Conservation (phyloP, 2,113 vertebrate genomes). For the Sturnira hondurensis region DNA sequence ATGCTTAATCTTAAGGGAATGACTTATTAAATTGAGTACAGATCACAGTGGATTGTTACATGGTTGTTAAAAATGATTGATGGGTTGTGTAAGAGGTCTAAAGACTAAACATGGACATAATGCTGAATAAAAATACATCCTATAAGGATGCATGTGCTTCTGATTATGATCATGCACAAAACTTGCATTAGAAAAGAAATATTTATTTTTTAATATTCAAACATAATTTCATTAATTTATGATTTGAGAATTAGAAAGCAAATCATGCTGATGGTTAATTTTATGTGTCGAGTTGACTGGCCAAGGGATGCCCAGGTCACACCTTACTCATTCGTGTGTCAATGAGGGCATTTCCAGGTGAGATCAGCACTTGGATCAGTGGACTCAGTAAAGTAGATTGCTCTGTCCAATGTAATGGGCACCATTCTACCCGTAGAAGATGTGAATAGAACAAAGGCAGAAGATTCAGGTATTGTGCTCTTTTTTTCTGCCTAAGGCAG, state of each 20-base stretch:
- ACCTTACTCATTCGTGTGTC: background rate
- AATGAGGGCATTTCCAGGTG: background rate
- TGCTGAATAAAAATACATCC: background rate
- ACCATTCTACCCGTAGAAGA: background rate
- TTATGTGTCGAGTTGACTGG: background rate
- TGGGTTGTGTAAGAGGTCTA: background rate
- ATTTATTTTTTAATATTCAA: background rate
- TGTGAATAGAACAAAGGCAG: background rate
- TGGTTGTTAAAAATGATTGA: background rate
- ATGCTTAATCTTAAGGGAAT: background rate
- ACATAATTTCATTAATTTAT: background rate
- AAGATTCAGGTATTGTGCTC: background rate
- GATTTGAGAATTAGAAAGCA: background rate
- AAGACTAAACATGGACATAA: too few relatives aligned
- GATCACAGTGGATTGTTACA: background rate
- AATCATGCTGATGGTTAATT: background rate
- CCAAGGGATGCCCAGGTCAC: background rate
- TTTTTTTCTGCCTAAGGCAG: background rate
- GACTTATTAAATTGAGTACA: background rate
- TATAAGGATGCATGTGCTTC: background rate
- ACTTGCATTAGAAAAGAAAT: background rate
- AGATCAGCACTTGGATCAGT: background rate
- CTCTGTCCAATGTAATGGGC: background rate
- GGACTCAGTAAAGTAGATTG: background rate
- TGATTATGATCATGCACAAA: background rate